Base-by-base conservation (phyloP, 2,113 vertebrate genomes). In the Ptyas mucosa region DNA sequence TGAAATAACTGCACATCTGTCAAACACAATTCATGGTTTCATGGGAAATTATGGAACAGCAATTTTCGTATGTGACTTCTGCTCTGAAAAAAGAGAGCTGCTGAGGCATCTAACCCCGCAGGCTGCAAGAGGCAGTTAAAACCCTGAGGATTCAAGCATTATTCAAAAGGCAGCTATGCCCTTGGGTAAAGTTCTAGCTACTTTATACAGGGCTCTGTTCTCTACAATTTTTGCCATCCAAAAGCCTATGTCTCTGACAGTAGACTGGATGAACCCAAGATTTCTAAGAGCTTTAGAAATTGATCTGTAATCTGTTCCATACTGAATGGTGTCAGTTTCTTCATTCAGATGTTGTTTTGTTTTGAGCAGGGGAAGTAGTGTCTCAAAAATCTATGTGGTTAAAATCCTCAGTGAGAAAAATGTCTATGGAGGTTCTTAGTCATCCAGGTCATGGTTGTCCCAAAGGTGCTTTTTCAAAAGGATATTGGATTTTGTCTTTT, bases 81-180 rank as follows among this genome's bases (percentile, higher is more conserved):
- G 55, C 87, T 52, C 69, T 14, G 93, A 96, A 97, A 95, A 89
- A 12, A 91, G 92, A 34, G 57, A 96, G 94, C 90, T 95, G 91
- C 75, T 89, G 93, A 92, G 64, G 58, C 46, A 93, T 91, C 85
- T 95, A 91, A 96, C 96, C 1, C 75, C 55, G 49, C 91, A 90
- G 91, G 8, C 15, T 91, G 15, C 90, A 89, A 88, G 51, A 2
- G 2, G 92, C 89, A 89, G 81, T 43, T 81, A 81, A 81, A 81
- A 43, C 18, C 34, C 34, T 10, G 18, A 21, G 18, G 75, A 21
- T 81, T 81, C 18, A 81, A 43, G 75, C 18, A 69, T n/a, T 69
- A 69, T n/a, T 69, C 61, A 81, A 81, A 81, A 39, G 34, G 69
- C 75, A 81, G 43, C 10, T 18, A 43, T 21, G 75, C 34, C n/a